These are phyloP conservation scores for Candidula unifasciata DNA, from an alignment of 2,888 invertebrate genomes.

Conservation along the genomic window DNA sequence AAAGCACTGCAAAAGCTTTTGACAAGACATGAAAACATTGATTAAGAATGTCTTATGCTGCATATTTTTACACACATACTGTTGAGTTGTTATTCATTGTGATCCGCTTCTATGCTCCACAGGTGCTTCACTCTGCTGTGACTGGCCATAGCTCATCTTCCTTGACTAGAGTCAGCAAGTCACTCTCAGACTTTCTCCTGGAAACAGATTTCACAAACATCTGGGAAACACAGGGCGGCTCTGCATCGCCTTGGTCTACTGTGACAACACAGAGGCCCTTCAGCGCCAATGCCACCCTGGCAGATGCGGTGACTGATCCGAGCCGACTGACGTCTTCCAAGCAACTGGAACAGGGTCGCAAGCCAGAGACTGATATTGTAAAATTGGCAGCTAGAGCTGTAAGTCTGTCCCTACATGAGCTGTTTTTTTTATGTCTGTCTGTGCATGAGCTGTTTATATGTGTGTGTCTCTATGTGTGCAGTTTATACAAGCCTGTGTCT, in stretches of 20 bases:
- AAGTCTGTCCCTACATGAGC: constrained; percentile 59
- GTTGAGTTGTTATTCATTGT: too few relatives aligned
- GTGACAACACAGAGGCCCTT: constrained; percentile 39
- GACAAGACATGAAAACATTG: too few relatives aligned
- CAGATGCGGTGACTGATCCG: constrained; percentile 50
- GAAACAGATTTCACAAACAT: constrained; percentile 65
- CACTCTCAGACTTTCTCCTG: constrained; percentile 67
- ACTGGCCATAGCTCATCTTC: constrained; percentile 74
- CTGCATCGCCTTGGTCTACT: background rate
- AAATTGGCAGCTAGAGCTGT: constrained; percentile 82
- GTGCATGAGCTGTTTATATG: too few relatives aligned
- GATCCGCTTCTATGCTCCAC: background rate
- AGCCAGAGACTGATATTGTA: constrained; percentile 67
- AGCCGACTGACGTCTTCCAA: constrained; percentile 19
- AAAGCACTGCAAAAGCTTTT: too few relatives aligned
- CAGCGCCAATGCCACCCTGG: constrained; percentile 45
- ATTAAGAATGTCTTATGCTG: too few relatives aligned
- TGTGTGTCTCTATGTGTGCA: too few relatives aligned
- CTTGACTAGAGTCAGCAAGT: constrained; percentile 65
- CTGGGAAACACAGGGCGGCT: constrained; percentile 54
- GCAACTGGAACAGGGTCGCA: constrained; percentile 52
- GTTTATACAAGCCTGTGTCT: too few relatives aligned
- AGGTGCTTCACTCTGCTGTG: constrained; percentile 78
- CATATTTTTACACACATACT: too few relatives aligned
- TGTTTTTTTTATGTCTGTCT: too few relatives aligned